phyloP scores from a whole-genome alignment of 2,888 invertebrate genomes.

The Lasioglossum calceatum region DNA sequence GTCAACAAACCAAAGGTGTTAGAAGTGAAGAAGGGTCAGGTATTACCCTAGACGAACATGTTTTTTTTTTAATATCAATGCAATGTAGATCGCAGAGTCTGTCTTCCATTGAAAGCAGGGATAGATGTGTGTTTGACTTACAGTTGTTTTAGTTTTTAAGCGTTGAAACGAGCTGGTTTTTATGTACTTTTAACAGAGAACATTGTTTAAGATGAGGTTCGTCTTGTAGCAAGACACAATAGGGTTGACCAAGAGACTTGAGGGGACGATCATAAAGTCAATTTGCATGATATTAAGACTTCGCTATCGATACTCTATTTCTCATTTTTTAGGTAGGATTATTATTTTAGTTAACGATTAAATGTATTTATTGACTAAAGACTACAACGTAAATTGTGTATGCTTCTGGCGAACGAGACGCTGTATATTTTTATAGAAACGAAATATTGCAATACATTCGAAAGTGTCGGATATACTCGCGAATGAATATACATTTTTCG shows the following conservation, averaged over 20 bases:
- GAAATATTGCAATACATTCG: conserved; percentile 1
- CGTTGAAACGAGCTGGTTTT: neutral
- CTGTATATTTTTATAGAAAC: conserved; percentile 45
- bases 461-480: conserved; percentile 24
- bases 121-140: conserved; percentile 3
- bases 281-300: conserved; percentile 35
- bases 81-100: conserved; percentile 7
- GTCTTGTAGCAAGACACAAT: conserved; percentile 32
- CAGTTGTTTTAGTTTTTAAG: conserved; percentile 12
- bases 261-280: conserved; percentile 10
- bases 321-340: conserved; percentile 47
- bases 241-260: conserved; percentile 35
- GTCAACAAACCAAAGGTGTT: conserved; percentile 73
- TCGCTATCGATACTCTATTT: conserved; percentile 41
- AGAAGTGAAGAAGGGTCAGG: conserved; percentile 76
- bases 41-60: conserved; percentile 71
- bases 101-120: conserved; percentile 43
- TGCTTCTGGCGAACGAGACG: conserved; percentile 7
- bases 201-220: neutral
- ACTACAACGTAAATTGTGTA: conserved; percentile 27
- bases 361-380: conserved; percentile 56
- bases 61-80: neutral
- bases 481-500: neutral
- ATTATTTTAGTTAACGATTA: conserved; percentile 45
- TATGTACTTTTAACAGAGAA: conserved; percentile 29